These are phyloP conservation scores for Sarcophaga bullata DNA, from an alignment of 1,140 invertebrate species.

Conservation along the genomic window DNA sequence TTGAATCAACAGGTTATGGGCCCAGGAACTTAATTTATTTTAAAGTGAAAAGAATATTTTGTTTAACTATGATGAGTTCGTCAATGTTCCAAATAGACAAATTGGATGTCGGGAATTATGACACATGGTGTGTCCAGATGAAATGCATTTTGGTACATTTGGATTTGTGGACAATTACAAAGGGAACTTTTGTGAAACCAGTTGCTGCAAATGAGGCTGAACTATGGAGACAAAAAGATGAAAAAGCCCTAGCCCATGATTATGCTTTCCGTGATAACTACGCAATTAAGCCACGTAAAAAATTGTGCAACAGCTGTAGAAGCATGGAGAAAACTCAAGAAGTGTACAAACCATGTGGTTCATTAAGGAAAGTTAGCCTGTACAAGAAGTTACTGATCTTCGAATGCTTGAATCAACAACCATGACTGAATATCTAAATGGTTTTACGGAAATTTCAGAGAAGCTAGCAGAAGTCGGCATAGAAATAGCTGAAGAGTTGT, in stretches of 20 bases:
- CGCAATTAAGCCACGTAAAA: slow-evolving; percentile 11
- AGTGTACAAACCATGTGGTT: slow-evolving; percentile 22
- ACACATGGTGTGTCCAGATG: slow-evolving; percentile 41
- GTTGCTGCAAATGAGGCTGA: background rate
- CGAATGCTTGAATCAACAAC: background rate
- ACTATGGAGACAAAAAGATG: background rate
- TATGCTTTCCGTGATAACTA: background rate
- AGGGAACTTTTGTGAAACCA: slow-evolving; percentile 24
- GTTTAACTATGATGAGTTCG: slow-evolving; percentile 25
- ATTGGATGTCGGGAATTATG: slow-evolving; percentile 34
- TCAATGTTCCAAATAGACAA: slow-evolving; percentile 35
- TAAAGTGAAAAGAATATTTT: background rate
- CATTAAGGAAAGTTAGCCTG: slow-evolving; percentile 32
- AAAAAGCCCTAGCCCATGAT: background rate
- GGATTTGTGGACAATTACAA: slow-evolving; percentile 11
- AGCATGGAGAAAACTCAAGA: slow-evolving; percentile 30
- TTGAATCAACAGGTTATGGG: slow-evolving; percentile 1
- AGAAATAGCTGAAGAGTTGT: background rate
- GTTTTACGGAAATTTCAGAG: background rate
- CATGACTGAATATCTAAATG: too few relatives aligned
- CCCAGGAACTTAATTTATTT: background rate
- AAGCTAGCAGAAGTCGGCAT: too few relatives aligned
- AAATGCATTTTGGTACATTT: slow-evolving; percentile 31
- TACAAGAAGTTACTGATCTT: slow-evolving; percentile 29
- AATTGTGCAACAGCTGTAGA: slow-evolving; percentile 17